Evolutionary conservation across 2,113 vertebrate genomes (phyloP).

Genomic region (Aepyceros melampus): DNA sequence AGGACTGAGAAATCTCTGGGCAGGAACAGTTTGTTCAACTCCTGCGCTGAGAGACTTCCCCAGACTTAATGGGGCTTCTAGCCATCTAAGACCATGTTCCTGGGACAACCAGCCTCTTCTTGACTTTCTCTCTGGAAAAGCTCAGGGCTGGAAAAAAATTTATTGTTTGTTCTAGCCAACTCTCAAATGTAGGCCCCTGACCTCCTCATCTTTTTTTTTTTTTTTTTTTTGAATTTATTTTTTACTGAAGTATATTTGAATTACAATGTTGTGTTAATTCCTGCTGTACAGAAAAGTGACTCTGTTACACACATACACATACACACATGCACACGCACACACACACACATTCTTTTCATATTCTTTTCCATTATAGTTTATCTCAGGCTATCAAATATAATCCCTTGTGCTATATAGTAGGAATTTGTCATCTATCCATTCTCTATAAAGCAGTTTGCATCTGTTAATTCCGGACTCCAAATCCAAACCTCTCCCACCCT

Average conservation of each 20-base stretch:
- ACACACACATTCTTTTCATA: neutral
- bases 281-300: neutral
- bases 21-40: neutral
- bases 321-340: rapidly evolving
- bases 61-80: neutral
- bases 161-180: neutral
- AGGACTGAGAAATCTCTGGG: neutral
- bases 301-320: neutral
- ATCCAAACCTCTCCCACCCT: neutral
- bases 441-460: neutral
- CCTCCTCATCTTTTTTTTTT: neutral
- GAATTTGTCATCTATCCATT: neutral
- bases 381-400: neutral
- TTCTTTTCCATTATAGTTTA: neutral
- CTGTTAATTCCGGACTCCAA: neutral
- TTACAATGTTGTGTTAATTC: neutral
- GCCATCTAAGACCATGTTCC: neutral
- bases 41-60: neutral
- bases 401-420: neutral
- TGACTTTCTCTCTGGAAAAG: neutral
- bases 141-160: neutral
- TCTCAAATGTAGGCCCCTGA: neutral
- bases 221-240: neutral
- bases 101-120: neutral
- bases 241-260: neutral